Conservation (phyloP, 1,140 invertebrate genomes). For the Macrosteles quadrilineatus region DNA sequence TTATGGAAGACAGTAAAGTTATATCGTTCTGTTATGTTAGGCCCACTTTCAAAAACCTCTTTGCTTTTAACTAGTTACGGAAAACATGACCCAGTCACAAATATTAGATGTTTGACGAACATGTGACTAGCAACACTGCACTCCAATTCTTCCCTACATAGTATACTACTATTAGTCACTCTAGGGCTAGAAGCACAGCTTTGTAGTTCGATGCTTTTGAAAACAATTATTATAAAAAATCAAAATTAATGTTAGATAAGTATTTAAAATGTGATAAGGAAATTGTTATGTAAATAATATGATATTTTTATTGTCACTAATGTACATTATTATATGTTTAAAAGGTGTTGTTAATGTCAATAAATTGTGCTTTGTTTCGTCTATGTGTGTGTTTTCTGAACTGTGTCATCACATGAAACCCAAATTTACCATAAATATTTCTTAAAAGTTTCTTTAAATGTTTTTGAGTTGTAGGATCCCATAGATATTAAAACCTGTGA, state of each 20-base stretch:
- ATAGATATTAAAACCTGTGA: no score
- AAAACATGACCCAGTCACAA: no score
- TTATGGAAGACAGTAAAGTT: no score
- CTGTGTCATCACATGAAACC: no score
- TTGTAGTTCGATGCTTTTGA: not conserved
- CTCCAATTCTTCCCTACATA: not conserved
- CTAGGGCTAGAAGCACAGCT: not conserved
- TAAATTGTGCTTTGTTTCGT: conserved; percentile 14
- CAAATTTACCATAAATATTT: no score
- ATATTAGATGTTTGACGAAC: not conserved
- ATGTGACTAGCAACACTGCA: not conserved
- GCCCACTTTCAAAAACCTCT: no score
- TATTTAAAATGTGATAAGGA: not conserved
- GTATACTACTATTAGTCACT: not conserved
- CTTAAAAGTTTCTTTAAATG: no score
- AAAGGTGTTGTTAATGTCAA: conserved; percentile 14
- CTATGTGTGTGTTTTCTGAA: no score
- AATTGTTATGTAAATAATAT: conserved; percentile 8
- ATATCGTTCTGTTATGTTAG: no score
- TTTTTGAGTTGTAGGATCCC: no score
- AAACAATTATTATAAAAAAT: not conserved
- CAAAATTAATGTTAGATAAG: conserved; percentile 8
- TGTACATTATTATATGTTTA: not conserved
- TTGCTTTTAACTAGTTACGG: no score
- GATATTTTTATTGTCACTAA: conserved; percentile 10